phyloP scores from a whole-genome alignment of 2,797 vertebrate genomes.

The Hydrocynus forskahlii region DNA sequence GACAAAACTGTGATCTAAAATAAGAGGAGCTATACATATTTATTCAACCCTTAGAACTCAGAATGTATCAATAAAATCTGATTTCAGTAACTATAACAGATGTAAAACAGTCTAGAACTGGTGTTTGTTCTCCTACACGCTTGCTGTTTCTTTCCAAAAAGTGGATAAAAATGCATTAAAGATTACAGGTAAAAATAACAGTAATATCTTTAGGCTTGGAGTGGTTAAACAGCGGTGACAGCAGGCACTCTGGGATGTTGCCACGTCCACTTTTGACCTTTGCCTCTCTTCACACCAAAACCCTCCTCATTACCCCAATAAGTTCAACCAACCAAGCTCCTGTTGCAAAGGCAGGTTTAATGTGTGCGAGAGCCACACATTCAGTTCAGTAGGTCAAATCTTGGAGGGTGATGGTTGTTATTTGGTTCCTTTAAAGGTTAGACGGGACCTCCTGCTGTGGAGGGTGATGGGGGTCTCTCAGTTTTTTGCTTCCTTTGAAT shows the following conservation, averaged over 20 bases:
- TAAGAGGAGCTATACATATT: background rate
- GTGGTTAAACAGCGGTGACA: too few species aligned
- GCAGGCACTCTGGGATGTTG: background rate
- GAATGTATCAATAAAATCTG: too few species aligned
- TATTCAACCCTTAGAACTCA: background rate
- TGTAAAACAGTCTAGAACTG: too few species aligned
- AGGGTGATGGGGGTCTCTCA: background rate
- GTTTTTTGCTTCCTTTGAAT: background rate
- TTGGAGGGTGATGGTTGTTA: background rate
- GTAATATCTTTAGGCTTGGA: background rate
- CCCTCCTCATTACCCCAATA: conserved; percentile 15
- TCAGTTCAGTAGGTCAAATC: background rate
- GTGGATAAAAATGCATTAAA: too few species aligned
- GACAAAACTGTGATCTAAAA: too few species aligned
- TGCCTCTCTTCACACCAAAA: background rate
- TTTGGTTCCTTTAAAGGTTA: background rate
- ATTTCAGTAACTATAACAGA: too few species aligned
- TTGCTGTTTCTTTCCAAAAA: too few species aligned
- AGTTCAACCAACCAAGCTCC: background rate
- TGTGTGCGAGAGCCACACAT: background rate
- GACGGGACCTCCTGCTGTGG: background rate
- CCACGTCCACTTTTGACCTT: background rate
- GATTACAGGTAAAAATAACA: background rate
- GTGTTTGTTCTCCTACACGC: too few species aligned
- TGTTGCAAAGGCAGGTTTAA: conserved; percentile 14